Conservation (phyloP, 2,113 vertebrate genomes). For the Piaya cayana region DNA sequence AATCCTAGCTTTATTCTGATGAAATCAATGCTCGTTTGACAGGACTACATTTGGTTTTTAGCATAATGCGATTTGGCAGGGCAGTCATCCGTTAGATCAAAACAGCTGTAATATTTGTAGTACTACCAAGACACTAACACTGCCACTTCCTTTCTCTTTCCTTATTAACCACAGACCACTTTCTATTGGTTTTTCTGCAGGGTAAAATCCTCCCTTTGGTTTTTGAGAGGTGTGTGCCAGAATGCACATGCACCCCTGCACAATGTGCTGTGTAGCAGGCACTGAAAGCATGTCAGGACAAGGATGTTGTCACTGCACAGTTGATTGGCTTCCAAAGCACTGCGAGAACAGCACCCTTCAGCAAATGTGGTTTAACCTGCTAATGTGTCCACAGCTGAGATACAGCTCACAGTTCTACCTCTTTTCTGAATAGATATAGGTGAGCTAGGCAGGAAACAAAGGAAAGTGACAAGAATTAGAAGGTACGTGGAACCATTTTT, state of each 20-base stretch:
- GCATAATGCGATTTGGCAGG: neutral
- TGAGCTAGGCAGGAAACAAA: neutral
- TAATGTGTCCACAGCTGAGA: neutral
- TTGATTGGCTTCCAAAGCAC: neutral
- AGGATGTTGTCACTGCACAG: neutral
- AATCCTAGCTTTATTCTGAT: neutral
- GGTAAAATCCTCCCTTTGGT: neutral
- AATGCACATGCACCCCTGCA: fast-evolving
- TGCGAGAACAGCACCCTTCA: neutral
- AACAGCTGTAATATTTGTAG: neutral
- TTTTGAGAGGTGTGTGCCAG: neutral
- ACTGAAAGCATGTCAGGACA: neutral
- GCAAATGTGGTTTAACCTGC: neutral
- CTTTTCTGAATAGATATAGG: neutral
- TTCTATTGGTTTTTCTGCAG: neutral
- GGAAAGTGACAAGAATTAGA: neutral
- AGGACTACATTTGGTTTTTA: neutral
- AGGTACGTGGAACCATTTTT: neutral
- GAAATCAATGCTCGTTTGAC: neutral
- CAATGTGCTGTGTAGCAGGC: neutral
- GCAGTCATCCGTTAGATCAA: neutral
- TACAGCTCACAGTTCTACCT: neutral
- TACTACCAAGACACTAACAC: neutral
- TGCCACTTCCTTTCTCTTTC: neutral
- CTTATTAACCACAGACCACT: neutral